Percentiles rank a stretch among this genome's conserved stretches.
phyloP scores from a whole-genome alignment of 2,797 vertebrate species.

The Hapalemur alaotrensis region DNA sequence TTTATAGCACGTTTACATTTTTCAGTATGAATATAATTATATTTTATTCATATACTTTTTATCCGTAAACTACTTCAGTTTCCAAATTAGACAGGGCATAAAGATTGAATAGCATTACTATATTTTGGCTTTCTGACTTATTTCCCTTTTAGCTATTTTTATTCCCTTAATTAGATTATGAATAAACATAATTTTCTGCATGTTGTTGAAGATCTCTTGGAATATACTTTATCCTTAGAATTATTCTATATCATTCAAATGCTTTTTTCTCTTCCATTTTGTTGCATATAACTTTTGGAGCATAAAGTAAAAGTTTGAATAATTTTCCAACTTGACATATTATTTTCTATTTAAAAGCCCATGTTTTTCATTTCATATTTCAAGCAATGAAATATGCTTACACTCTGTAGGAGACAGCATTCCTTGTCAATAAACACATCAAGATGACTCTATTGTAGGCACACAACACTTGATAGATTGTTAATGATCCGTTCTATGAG shows the following conservation, averaged over 20 bases:
- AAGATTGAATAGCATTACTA: neutral
- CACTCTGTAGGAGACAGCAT: neutral
- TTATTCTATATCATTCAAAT: neutral
- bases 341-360: slow-evolving; percentile 18
- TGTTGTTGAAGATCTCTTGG: neutral
- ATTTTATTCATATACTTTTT: slow-evolving; percentile 12
- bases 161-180: neutral
- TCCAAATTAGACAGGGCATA: neutral
- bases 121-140: slow-evolving; percentile 10
- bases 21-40: neutral
- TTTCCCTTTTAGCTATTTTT: neutral
- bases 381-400: neutral
- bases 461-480: neutral
- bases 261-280: neutral
- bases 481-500: neutral
- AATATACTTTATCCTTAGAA: neutral
- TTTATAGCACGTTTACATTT: neutral
- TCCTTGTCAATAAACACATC: neutral
- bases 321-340: neutral
- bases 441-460: neutral
- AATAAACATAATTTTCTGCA: neutral
- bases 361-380: neutral
- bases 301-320: neutral
- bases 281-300: neutral
- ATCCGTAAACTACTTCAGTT: neutral